Percentiles rank a stretch among this genome's conserved stretches.
Evolutionary conservation across 1,140 invertebrate species (phyloP).

Genomic region (Andrena cerasifolii): DNA sequence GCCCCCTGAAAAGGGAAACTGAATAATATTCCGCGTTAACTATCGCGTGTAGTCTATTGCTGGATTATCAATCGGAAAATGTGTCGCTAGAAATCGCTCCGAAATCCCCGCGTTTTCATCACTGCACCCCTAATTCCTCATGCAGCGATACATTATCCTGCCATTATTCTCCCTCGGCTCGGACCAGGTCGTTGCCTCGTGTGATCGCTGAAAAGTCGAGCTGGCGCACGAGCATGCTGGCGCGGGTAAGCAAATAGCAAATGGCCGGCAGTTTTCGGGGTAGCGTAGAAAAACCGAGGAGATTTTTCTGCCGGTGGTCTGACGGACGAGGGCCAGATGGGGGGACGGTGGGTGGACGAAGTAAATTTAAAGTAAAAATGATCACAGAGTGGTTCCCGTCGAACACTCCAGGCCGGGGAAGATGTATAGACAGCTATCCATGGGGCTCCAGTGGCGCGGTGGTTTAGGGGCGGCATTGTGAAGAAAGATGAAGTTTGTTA

Average conservation of each 20-base stretch:
- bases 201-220: background rate
- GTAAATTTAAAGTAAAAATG: conserved; percentile 35
- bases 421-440: conserved; percentile 32
- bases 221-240: background rate
- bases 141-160: conserved; percentile 7
- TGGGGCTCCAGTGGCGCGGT: background rate
- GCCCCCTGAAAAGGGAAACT: too few species aligned
- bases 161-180: background rate
- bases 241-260: conserved; percentile 22
- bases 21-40: too few species aligned
- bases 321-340: background rate
- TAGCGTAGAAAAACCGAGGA: background rate
- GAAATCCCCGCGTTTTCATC: background rate
- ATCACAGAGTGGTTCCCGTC: background rate
- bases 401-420: conserved; percentile 6
- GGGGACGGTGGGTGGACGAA: background rate
- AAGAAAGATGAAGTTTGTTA: conserved; percentile 62
- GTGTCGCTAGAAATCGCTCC: background rate
- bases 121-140: background rate
- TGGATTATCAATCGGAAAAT: too few species aligned
- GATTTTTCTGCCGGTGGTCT: conserved; percentile 3
- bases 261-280: conserved; percentile 5
- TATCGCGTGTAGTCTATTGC: too few species aligned
- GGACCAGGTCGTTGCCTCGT: background rate
- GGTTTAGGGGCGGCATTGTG: conserved; percentile 7